phyloP scores from a whole-genome alignment of 1,140 invertebrate species.

The Bombus pascuorum region DNA sequence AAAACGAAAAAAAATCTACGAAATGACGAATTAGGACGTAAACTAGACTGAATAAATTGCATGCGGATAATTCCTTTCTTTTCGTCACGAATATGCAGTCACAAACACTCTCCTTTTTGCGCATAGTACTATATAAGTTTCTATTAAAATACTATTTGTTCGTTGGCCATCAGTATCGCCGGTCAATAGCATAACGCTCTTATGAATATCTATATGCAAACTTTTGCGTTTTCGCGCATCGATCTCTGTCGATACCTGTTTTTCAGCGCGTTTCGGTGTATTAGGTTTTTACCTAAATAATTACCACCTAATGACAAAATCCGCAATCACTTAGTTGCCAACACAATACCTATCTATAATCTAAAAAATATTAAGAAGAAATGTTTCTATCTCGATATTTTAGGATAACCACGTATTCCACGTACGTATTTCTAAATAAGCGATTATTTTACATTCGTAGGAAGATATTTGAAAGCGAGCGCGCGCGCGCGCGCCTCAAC shows the following conservation, averaged over 20 bases:
- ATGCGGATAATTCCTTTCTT: slow-evolving; percentile 5
- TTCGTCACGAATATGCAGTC: background rate
- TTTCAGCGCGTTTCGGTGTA: too few relatives aligned
- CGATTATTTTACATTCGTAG: background rate
- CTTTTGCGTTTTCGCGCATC: too few relatives aligned
- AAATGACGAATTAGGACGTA: background rate
- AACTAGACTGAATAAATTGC: background rate
- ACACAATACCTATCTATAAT: too few relatives aligned
- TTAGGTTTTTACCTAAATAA: too few relatives aligned
- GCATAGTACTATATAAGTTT: background rate
- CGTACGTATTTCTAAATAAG: background rate
- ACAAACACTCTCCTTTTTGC: slow-evolving; percentile 28
- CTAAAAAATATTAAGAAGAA: background rate
- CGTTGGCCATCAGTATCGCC: background rate
- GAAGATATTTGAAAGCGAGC: background rate
- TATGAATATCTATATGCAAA: too few relatives aligned
- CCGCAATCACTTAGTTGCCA: too few relatives aligned
- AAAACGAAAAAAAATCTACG: background rate
- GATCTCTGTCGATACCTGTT: too few relatives aligned
- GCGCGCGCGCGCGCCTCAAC: background rate
- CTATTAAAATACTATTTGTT: slow-evolving; percentile 36
- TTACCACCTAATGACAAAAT: too few relatives aligned
- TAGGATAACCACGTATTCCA: background rate
- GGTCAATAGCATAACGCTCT: background rate
- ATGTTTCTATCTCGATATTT: background rate